phyloP scores from a whole-genome alignment of 1,140 invertebrate genomes.

The Cotesia chilonis region DNA sequence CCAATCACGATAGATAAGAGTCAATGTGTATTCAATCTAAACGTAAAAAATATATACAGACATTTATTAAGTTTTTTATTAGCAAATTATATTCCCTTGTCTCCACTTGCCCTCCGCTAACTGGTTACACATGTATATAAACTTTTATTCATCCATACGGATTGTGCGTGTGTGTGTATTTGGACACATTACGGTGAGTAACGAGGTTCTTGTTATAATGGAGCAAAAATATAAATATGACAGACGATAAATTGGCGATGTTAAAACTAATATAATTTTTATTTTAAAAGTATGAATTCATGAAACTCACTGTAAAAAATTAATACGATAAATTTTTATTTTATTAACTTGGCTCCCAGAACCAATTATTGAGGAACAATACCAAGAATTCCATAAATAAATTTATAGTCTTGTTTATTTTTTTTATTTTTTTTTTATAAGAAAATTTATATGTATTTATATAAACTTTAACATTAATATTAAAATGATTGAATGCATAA shows the following conservation, averaged over 20 bases:
- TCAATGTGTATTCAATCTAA: too few relatives aligned
- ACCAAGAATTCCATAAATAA: neutral
- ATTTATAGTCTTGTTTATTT: constrained; percentile 5
- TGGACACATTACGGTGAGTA: constrained; percentile 29
- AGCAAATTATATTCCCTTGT: constrained; percentile 19
- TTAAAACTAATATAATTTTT: constrained; percentile 26
- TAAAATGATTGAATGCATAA: too few relatives aligned
- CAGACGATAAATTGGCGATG: constrained; percentile 15
- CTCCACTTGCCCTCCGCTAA: neutral
- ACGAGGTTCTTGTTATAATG: constrained; percentile 35
- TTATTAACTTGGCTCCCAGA: too few relatives aligned
- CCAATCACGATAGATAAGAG: constrained; percentile 25
- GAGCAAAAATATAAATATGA: constrained; percentile 25
- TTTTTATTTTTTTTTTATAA: too few relatives aligned
- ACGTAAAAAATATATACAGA: too few relatives aligned
- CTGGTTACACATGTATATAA: neutral
- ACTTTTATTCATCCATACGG: neutral
- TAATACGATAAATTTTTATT: neutral
- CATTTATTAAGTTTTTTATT: constrained; percentile 5
- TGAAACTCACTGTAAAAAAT: constrained; percentile 23
- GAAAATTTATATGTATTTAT: too few relatives aligned
- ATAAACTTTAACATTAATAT: too few relatives aligned
- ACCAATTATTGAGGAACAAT: too few relatives aligned
- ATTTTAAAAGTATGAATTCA: constrained; percentile 30
- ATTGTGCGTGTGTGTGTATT: neutral